Base-by-base conservation (phyloP, 53 echinoderm and acorn worm genomes). In the Hippasteria phrygiana region DNA sequence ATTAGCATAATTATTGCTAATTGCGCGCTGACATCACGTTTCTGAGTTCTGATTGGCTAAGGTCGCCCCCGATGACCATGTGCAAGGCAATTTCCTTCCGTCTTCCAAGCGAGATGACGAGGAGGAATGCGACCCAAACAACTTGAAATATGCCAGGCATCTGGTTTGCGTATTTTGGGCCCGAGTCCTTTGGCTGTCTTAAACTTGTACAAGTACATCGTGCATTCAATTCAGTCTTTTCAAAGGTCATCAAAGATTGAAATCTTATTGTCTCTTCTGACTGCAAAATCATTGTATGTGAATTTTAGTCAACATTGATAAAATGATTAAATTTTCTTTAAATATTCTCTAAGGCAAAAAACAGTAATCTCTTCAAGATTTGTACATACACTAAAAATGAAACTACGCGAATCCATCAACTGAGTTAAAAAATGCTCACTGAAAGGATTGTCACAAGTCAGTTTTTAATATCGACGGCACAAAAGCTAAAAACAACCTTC, bases 71-170 rank as follows among this genome's bases (percentile, higher is more conserved):
- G 31, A n/a, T n/a, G n/a, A 29, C 33, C 34, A 14, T 46, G 50
- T 75, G 18, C 18, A 75, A 75, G n/a, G 48, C 29, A 43, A 41
- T 50, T 47, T 35, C 32, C 7, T 38, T 20, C 26, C 20, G 35
- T 46, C 47, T 18, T 36, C 28, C 20, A 37, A 18, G 32, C 18
- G 36, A 50, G 28, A 53, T 32, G 85, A 36, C 48, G 12, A 10
- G 18, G 38, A 70, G 64, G 85, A 85, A 85, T 85, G 85, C 85
- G 5, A 85, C 85, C 71, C 70, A 69, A 85, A 85, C 85, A 85
- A 85, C 85, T 85, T 71, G 70, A 71, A 71, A 50, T 85, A 85
- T 85, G 36, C 85, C 85, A 70, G 71, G 85, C 48, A 85, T 85
- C 35, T 53, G 70, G 50, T 18, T 33, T 46, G 85, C 85, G 85